A percentile compares a stretch with the other conserved stretches of the same genome.
Evolutionary conservation across 2,888 invertebrate genomes (phyloP).

Genomic region (Acronicta alni): DNA sequence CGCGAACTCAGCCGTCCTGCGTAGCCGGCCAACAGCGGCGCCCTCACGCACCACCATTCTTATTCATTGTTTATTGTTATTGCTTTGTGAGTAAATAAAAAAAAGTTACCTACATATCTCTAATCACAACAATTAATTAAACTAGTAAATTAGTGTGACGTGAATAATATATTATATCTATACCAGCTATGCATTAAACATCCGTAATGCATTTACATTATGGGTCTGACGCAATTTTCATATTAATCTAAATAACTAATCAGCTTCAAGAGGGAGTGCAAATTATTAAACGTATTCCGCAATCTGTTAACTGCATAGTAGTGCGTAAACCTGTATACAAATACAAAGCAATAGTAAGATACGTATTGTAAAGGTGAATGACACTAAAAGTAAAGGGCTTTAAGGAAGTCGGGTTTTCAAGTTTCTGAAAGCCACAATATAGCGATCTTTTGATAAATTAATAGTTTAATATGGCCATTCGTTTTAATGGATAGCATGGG

Average conservation of each 20-base stretch:
- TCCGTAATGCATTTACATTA: conserved; percentile 1
- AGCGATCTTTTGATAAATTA: conserved; percentile 10
- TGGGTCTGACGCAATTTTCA: conserved; percentile 12
- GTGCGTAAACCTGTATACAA: conserved; percentile 15
- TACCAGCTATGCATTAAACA: not conserved
- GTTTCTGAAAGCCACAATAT: conserved; percentile 26
- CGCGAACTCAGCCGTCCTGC: conserved; percentile 58
- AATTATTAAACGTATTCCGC: conserved; percentile 24
- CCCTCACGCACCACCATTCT: conserved; percentile 23
- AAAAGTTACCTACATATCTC: conserved; percentile 7
- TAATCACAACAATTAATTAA: not conserved
- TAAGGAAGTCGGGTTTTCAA: conserved; percentile 42
- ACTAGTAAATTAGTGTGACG: conserved; percentile 4
- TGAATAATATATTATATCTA: not conserved
- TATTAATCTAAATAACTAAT: conserved; percentile 31
- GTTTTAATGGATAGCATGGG: conserved; percentile 1
- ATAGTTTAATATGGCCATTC: conserved; percentile 7
- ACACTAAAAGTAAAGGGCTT: conserved; percentile 55
- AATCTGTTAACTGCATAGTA: conserved; percentile 25
- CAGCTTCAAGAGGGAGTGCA: conserved; percentile 10
- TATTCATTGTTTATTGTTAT: conserved; percentile 25
- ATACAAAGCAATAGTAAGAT: conserved; percentile 14
- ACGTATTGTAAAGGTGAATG: conserved; percentile 41
- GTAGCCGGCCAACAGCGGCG: conserved; percentile 25
- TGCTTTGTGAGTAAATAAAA: not conserved